A percentile compares a stretch with the other conserved stretches of the same genome.
phyloP scores from a whole-genome alignment of 2,888 invertebrate species.

The Drosophila greeni region DNA sequence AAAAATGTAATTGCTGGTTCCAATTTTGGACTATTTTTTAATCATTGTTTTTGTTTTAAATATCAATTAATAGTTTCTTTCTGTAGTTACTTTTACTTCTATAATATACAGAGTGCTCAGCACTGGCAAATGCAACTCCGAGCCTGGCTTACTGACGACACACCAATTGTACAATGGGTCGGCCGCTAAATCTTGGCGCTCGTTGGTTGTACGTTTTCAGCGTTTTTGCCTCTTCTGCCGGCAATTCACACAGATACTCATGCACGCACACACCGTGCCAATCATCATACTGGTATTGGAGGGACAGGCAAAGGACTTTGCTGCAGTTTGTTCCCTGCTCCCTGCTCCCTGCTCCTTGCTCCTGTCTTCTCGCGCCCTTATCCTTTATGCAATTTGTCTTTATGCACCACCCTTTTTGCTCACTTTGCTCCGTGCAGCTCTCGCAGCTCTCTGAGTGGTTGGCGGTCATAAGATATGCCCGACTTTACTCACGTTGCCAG shows the following conservation, averaged over 20 bases:
- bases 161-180: conserved; percentile 36
- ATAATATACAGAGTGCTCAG: background rate
- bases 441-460: conserved; percentile 38
- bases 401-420: conserved; percentile 27
- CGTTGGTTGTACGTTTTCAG: conserved; percentile 40
- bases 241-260: conserved; percentile 28
- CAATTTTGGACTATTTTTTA: fast-evolving
- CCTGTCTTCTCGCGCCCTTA: conserved; percentile 24
- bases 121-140: conserved; percentile 15
- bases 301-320: conserved; percentile 35
- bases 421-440: conserved; percentile 34
- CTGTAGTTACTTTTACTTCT: background rate
- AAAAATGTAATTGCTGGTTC: too few species aligned
- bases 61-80: background rate
- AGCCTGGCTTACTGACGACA: conserved; percentile 25
- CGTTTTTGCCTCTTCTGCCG: conserved; percentile 19
- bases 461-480: conserved; percentile 45
- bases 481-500: conserved; percentile 39
- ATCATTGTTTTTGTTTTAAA: background rate
- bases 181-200: conserved; percentile 45
- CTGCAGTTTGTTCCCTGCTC: conserved; percentile 23
- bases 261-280: conserved; percentile 25
- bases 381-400: conserved; percentile 58
- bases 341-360: conserved; percentile 5
- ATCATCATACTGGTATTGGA: conserved; percentile 31